Evolutionary conservation across 2,113 vertebrate genomes (phyloP).

Genomic region (Calypte anna): DNA sequence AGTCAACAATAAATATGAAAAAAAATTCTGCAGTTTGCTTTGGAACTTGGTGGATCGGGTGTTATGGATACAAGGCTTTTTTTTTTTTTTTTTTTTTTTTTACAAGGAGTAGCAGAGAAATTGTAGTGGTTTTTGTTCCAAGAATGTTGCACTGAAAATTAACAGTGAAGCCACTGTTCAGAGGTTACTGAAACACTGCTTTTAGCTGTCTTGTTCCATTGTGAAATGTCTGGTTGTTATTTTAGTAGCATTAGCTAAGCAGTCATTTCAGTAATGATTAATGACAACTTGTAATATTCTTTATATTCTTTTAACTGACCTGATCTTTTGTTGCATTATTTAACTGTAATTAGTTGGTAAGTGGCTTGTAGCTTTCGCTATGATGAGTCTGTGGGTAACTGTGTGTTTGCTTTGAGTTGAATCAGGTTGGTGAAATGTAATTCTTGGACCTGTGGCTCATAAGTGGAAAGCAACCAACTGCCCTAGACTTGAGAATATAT

Average conservation of each 20-base stretch:
- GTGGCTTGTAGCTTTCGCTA: neutral
- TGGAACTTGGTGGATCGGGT: constrained; percentile 49
- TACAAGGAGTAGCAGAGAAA: constrained; percentile 27
- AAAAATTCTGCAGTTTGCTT: constrained; percentile 70
- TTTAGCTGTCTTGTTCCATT: neutral
- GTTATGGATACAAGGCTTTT: constrained; percentile 44
- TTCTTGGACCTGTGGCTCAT: neutral
- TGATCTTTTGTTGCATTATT: constrained; percentile 6
- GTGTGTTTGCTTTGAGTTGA: neutral
- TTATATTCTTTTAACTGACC: neutral
- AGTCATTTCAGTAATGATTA: constrained; percentile 3
- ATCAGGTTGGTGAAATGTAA: neutral
- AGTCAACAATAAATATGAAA: constrained; percentile 70
- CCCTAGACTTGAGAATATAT: neutral
- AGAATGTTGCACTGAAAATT: constrained; percentile 38
- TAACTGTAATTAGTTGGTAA: neutral
- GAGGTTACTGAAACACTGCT: neutral
- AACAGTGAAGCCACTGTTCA: neutral
- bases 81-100: neutral
- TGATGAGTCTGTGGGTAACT: neutral
- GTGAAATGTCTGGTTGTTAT: neutral
- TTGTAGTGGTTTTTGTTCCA: constrained; percentile 50
- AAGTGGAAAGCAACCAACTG: neutral
- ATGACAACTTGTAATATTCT: neutral
- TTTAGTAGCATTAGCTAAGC: neutral